Percentiles rank a stretch among this genome's conserved stretches.
These are phyloP conservation scores for Latrodectus elegans DNA, from an alignment of 2,888 invertebrate genomes.

Conservation along the genomic window DNA sequence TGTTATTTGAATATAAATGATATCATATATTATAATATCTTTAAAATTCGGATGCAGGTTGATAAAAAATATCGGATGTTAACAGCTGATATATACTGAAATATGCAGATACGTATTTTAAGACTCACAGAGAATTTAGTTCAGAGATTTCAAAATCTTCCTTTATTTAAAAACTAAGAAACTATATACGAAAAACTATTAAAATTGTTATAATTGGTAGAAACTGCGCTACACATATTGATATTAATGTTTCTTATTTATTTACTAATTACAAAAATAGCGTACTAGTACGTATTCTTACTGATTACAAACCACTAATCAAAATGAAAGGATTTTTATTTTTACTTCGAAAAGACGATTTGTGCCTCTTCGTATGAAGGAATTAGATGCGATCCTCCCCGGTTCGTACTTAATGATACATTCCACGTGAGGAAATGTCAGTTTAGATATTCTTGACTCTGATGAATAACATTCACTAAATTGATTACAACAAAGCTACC, in stretches of 20 bases:
- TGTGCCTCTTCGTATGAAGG: not conserved
- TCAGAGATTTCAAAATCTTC: too few species aligned
- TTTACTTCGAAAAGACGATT: not conserved
- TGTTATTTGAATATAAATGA: too few species aligned
- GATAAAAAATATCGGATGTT: too few species aligned
- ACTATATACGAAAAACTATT: too few species aligned
- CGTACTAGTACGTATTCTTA: not conserved
- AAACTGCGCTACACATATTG: too few species aligned
- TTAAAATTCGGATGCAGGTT: too few species aligned
- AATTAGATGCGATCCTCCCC: not conserved
- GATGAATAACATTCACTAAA: slow-evolving; percentile 55
- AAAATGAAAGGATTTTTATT: not conserved
- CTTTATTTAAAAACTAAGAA: too few species aligned
- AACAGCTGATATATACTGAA: too few species aligned
- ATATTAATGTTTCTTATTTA: not conserved
- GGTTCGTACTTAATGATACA: slow-evolving; percentile 41
- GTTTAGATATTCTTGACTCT: slow-evolving; percentile 55
- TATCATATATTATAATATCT: too few species aligned
- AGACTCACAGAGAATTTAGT: too few species aligned
- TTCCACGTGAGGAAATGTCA: slow-evolving; percentile 54
- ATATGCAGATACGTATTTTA: too few species aligned
- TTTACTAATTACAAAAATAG: not conserved
- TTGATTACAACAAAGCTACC: slow-evolving; percentile 52
- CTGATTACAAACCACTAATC: not conserved
- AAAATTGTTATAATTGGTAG: too few species aligned